phyloP scores from a whole-genome alignment of 1,140 invertebrate genomes.

The Zaprionus africanus region DNA sequence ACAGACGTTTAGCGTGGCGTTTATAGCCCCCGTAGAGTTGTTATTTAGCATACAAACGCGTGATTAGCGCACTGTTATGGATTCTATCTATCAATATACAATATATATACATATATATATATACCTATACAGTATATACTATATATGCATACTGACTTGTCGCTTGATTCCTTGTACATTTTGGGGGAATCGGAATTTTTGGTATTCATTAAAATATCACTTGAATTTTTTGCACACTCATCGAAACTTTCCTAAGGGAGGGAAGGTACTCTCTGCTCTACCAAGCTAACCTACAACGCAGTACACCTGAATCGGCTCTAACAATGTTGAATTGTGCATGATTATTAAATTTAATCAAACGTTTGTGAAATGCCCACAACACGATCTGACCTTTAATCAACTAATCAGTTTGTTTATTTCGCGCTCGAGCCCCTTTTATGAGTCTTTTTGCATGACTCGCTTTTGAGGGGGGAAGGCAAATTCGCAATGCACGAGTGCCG shows the following conservation, averaged over 20 bases:
- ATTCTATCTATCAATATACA: constrained; percentile 15
- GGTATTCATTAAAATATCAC: constrained; percentile 37
- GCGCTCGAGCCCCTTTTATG: not conserved
- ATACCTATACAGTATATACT: not conserved
- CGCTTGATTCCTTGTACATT: constrained; percentile 27
- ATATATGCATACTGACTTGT: not conserved
- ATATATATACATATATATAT: not conserved
- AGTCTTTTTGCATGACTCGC: not conserved
- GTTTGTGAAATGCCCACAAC: constrained; percentile 27
- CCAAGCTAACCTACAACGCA: not conserved
- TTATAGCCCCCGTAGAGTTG: constrained; percentile 24
- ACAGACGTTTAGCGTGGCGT: constrained; percentile 22
- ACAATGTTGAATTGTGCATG: constrained; percentile 36
- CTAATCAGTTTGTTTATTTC: constrained; percentile 34
- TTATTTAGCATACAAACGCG: constrained; percentile 50
- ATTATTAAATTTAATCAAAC: constrained; percentile 54
- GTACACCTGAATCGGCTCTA: not conserved
- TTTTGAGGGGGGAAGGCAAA: not conserved
- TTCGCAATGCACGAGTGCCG: constrained; percentile 29
- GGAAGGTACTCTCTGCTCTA: not conserved
- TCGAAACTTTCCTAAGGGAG: constrained; percentile 21
- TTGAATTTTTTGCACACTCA: constrained; percentile 32
- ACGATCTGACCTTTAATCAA: constrained; percentile 41
- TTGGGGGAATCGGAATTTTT: constrained; percentile 30
- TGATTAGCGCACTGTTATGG: constrained; percentile 35